Conservation (phyloP, 1,140 invertebrate genomes). For the Penaeus indicus region DNA sequence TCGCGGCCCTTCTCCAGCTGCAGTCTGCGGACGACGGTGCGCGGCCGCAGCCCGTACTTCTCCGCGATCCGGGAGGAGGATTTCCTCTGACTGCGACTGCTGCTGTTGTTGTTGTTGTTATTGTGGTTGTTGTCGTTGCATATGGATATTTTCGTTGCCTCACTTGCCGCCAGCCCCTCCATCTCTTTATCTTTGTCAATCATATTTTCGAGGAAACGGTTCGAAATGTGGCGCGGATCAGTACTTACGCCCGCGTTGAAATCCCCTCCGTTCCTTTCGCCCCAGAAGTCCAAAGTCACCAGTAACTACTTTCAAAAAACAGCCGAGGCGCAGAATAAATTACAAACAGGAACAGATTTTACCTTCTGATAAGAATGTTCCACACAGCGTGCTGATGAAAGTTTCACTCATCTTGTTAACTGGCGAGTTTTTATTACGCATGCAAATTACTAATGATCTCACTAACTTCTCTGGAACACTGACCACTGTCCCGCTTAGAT, state of each 20-base stretch:
- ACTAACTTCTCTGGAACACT: no score
- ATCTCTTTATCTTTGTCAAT: slow-evolving; percentile 34
- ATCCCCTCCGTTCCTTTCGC: background rate
- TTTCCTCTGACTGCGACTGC: slow-evolving; percentile 2
- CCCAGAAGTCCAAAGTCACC: background rate
- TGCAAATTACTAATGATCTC: no score
- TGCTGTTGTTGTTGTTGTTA: background rate
- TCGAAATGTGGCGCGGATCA: slow-evolving; percentile 3
- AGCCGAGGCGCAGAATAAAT: background rate
- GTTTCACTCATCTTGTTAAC: no score
- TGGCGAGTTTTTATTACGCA: no score
- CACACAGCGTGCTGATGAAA: no score
- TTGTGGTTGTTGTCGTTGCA: slow-evolving; percentile 7
- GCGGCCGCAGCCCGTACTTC: slow-evolving; percentile 45
- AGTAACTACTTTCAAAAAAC: background rate
- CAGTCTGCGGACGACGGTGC: slow-evolving; percentile 36
- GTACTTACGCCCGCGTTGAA: background rate
- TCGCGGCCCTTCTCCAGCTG: slow-evolving; percentile 39
- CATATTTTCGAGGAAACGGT: slow-evolving; percentile 5
- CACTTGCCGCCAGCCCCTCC: background rate
- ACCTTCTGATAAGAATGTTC: no score
- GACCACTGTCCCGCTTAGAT: no score
- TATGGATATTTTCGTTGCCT: background rate
- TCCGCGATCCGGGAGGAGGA: slow-evolving; percentile 35
- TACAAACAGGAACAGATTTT: no score